Evolutionary conservation across 1,140 invertebrate species (phyloP).

Genomic region (Drosophila elegans): DNA sequence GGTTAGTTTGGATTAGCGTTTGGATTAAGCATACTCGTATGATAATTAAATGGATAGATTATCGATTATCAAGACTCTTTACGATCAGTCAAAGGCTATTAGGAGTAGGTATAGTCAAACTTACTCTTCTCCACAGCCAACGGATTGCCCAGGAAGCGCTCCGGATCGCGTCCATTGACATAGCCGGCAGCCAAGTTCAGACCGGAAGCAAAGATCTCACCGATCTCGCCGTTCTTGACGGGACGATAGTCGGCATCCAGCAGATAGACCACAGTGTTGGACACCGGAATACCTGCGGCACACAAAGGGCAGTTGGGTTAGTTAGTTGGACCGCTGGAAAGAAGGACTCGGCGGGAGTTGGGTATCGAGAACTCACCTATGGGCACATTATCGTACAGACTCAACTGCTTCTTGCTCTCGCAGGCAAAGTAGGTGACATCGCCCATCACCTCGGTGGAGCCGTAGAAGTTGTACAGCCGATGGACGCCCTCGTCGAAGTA

Average conservation of each 20-base stretch:
- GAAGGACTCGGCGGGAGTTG: too few species aligned
- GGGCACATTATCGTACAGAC: conserved; percentile 89
- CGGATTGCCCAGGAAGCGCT: conserved; percentile 91
- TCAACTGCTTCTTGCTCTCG: conserved; percentile 87
- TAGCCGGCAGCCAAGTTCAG: conserved; percentile 92
- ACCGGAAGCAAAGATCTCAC: conserved; percentile 92
- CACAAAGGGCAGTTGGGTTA: conserved; percentile 86
- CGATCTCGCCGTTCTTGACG: conserved; percentile 89
- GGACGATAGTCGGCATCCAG: conserved; percentile 89
- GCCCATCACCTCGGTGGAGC: conserved; percentile 94
- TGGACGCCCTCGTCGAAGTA: conserved; percentile 88
- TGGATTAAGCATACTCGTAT: too few species aligned
- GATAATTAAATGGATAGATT: too few species aligned
- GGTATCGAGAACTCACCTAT: conserved; percentile 87
- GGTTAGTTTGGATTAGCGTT: too few species aligned
- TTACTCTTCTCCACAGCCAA: conserved; percentile 88
- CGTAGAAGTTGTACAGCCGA: conserved; percentile 93
- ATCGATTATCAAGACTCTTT: too few species aligned
- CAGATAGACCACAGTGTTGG: conserved; percentile 92
- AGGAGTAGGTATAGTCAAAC: neutral
- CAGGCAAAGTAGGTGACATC: conserved; percentile 90
- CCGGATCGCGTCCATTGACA: conserved; percentile 89
- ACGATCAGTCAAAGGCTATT: too few species aligned
- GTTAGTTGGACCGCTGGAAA: conserved; percentile 62
- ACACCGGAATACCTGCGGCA: conserved; percentile 86